Percentiles rank a stretch among this genome's conserved stretches.
Evolutionary conservation across 2,888 invertebrate genomes (phyloP).

Genomic region (Lymantria dispar): DNA sequence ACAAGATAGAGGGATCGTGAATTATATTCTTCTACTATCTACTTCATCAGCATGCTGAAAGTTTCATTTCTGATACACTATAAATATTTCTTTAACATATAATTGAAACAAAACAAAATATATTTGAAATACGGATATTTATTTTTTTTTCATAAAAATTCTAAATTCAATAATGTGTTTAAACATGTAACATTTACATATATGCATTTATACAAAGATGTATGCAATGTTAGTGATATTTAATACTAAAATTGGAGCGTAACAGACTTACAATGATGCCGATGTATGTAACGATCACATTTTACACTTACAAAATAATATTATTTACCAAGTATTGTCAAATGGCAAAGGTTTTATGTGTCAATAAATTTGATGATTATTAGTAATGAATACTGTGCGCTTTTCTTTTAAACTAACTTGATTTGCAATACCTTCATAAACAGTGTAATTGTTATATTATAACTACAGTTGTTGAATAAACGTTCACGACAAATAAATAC

Average conservation of each 20-base stretch:
- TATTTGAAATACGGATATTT: conserved; percentile 83
- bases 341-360: conserved; percentile 68
- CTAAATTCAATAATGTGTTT: conserved; percentile 83
- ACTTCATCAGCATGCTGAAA: too few species aligned
- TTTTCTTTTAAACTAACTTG: conserved; percentile 64
- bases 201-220: conserved; percentile 83
- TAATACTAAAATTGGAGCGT: conserved; percentile 80
- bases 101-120: conserved; percentile 65
- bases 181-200: conserved; percentile 83
- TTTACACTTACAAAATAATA: conserved; percentile 76
- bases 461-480: conserved; percentile 36
- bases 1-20: too few species aligned
- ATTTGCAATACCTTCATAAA: conserved; percentile 65
- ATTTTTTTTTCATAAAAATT: conserved; percentile 82
- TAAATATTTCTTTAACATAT: conserved; percentile 11
- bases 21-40: too few species aligned
- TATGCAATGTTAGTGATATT: conserved; percentile 80
- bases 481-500: conserved; percentile 25
- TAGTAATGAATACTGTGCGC: conserved; percentile 70
- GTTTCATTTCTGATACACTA: too few species aligned
- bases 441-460: conserved; percentile 26
- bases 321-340: conserved; percentile 80
- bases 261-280: conserved; percentile 67
- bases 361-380: conserved; percentile 54
- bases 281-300: conserved; percentile 67